Evolutionary conservation across 2,113 vertebrate species (phyloP).

Genomic region (Maccullochella peelii): DNA sequence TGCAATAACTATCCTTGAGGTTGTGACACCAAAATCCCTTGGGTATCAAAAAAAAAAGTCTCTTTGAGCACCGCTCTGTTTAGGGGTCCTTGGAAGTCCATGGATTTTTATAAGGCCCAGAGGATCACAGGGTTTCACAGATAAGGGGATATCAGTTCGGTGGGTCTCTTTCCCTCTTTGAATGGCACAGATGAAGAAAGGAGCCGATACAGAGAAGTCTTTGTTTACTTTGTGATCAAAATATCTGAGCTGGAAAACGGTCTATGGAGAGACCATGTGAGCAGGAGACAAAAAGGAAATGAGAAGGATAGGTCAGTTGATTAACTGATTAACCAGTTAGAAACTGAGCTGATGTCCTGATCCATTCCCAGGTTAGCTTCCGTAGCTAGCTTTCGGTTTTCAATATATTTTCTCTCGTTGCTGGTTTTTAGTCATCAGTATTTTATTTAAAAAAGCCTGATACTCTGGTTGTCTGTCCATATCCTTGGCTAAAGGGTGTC

Average conservation of each 20-base stretch:
- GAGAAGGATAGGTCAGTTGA: slow-evolving; percentile 3
- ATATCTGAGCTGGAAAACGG: slow-evolving; percentile 3
- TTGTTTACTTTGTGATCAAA: slow-evolving; percentile 38
- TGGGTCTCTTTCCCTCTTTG: slow-evolving; percentile 33
- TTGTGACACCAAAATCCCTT: slow-evolving; percentile 60
- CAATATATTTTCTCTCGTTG: not conserved
- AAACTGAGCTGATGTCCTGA: not conserved
- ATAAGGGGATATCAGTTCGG: slow-evolving; percentile 58
- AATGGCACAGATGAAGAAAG: slow-evolving; percentile 54
- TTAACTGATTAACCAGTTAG: slow-evolving; percentile 15
- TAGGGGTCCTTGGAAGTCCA: slow-evolving; percentile 53
- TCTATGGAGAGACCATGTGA: not conserved
- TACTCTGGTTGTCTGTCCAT: not conserved
- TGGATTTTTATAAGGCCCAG: slow-evolving; percentile 61
- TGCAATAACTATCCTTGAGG: slow-evolving; percentile 55
- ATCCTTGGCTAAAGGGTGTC: not conserved
- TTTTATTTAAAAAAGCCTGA: not conserved
- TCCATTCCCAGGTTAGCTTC: slow-evolving; percentile 9
- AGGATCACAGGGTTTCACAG: slow-evolving; percentile 56
- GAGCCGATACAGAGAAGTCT: slow-evolving; percentile 8
- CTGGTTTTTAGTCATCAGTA: not conserved
- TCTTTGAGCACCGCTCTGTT: slow-evolving; percentile 43
- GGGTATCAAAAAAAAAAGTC: slow-evolving; percentile 30
- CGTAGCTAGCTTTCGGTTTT: not conserved
- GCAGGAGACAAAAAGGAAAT: not conserved